Percentiles rank a stretch among this genome's conserved stretches.
Conservation (phyloP, 1,140 invertebrate genomes). For the Pectinophora gossypiella region DNA sequence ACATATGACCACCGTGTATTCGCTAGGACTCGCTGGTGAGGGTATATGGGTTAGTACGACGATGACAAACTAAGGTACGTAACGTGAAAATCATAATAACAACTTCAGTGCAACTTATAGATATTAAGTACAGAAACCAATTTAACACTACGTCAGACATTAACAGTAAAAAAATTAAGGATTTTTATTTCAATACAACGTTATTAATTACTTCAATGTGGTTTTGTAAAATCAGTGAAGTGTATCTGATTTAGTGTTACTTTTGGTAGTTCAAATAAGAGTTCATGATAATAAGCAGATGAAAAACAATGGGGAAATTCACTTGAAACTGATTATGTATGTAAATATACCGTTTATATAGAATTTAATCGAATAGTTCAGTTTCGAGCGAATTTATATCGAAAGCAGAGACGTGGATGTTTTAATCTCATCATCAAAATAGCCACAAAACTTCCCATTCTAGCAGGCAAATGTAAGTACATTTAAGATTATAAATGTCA, state of each 20-base stretch:
- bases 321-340: constrained; percentile 17
- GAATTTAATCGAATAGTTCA: constrained; percentile 7
- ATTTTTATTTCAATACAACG: not conserved
- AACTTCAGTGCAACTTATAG: not conserved
- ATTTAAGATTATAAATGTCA: too few relatives aligned
- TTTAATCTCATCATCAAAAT: constrained; percentile 18
- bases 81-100: not conserved
- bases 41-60: constrained; percentile 28
- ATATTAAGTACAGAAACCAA: not conserved
- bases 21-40: constrained; percentile 59
- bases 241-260: too few relatives aligned
- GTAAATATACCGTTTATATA: not conserved
- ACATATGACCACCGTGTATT: constrained; percentile 75
- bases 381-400: constrained; percentile 19
- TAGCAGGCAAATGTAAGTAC: too few relatives aligned
- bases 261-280: too few relatives aligned
- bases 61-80: constrained; percentile 11
- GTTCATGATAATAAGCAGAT: too few relatives aligned
- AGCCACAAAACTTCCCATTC: not conserved
- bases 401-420: constrained; percentile 31
- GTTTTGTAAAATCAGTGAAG: not conserved
- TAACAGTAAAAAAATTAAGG: not conserved
- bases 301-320: constrained; percentile 10
- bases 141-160: not conserved
- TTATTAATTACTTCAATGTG: too few relatives aligned